Conservation (phyloP, 2,113 vertebrate species). For the Archilochus colubris region DNA sequence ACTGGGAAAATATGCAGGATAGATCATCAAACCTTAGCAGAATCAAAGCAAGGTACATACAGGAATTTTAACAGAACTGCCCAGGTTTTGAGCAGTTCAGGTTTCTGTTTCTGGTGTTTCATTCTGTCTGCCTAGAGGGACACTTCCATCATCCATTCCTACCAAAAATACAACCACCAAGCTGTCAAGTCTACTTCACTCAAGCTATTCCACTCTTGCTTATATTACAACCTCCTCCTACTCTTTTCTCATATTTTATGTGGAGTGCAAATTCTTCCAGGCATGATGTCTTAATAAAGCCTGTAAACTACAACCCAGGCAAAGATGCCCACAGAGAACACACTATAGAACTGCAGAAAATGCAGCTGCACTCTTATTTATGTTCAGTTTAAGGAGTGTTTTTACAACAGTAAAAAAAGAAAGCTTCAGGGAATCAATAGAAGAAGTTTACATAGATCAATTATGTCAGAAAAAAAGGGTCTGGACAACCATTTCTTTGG, state of each 20-base stretch:
- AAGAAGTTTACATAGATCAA: not conserved
- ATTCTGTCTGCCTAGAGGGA: not conserved
- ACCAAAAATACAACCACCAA: not conserved
- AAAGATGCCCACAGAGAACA: not conserved
- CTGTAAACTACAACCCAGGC: not conserved
- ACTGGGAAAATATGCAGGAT: not conserved
- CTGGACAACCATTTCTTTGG: not conserved
- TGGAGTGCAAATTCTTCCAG: not conserved
- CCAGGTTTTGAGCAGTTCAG: not conserved
- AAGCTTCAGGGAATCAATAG: not conserved
- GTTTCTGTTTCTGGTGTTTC: not conserved
- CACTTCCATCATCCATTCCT: not conserved
- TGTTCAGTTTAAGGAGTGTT: not conserved
- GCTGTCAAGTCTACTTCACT: not conserved
- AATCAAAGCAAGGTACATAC: not conserved
- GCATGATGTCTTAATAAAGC: not conserved
- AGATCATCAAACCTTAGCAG: not conserved
- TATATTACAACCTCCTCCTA: not conserved
- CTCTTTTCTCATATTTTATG: not conserved
- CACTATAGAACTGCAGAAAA: too few relatives aligned
- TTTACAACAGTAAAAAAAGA: not conserved
- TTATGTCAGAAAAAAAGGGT: not conserved
- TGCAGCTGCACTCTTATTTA: not conserved
- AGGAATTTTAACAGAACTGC: not conserved
- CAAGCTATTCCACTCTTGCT: not conserved